Evolutionary conservation across 2,113 vertebrate species (phyloP), one percentile per base, ranked within the genome.

Genomic region (Mirounga angustirostris): DNA sequence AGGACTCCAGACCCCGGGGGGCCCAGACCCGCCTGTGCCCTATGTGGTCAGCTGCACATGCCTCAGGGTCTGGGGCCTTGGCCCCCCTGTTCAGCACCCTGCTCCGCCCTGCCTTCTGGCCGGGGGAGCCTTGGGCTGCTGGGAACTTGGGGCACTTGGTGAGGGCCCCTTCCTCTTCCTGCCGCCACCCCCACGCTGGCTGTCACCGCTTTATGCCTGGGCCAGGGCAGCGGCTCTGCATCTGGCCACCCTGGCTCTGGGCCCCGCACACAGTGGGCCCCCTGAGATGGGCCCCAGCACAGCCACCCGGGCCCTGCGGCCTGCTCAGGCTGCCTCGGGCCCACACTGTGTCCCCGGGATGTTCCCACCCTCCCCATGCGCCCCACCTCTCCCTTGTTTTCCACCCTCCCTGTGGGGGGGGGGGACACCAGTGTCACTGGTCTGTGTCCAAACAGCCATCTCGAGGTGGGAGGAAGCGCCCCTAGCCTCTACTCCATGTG

Each of bases 401-500:
- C 81, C 40, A 0, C 21, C 36, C 36, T 71, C 21, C 65, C 16
- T 0, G 9, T 10, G 46, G 46, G 46, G 46, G 36, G 36, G 36
- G 46, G 6, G 12, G 54, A n/a, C 40, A 7, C 67, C 16, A 15
- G 12, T 12, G 22, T 52, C 4, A 2, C 50, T 18, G 65, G 63
- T 69, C 43, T 6, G 4, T 33, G 52, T 74, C 7, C 19, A 33
- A 46, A n/a, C 36, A 30, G 18, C 21, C 24, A 14, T 19, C 46
- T 43, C 11, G 2, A 43, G 26, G n/a, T 19, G 52, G 85, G 61
- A 1, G 18, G 18, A 7, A 69, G n/a, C 0, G 11, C 10, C 33
- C n/a, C 11, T 8, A 18, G 24, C 69, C 8, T 67, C 61, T 12
- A 2, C 0, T 18, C 18, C 28, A 10, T 1, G 7, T 1, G 5